Base-by-base conservation (phyloP, 2,113 vertebrate genomes). In the Eulemur macaco region DNA sequence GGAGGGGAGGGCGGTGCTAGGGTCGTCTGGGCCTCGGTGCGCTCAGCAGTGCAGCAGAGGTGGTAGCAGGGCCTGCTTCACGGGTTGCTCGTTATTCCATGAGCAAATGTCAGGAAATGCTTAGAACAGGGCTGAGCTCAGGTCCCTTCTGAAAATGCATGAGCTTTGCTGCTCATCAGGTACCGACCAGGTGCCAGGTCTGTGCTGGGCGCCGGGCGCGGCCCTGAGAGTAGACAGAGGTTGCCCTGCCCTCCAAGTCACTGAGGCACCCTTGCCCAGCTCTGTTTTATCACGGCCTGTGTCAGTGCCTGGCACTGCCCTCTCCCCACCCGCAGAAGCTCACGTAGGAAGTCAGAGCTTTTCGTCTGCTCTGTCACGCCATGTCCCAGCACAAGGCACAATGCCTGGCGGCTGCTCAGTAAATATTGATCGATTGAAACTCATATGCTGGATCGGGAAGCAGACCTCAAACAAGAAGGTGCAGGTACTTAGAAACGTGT, bases 401-500 rank as follows among this genome's bases (percentile, higher is more conserved):
- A 18, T 29, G n/a, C 7, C 20, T 77, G 78, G 69, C 25, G 11
- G 31, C 45, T 21, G 8, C 78, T 93, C 17, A 2, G 63, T 80
- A 98, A 97, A 92, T 90, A 96, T 27, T 95, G 84, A 18, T 21
- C 77, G 31, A 92, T 68, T 29, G 47, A 93, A n/a, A 37, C 64
- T 1, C 64, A 14, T 47, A 5, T 39, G 34, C 52, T 34, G 3
- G 17, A 83, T 45, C 20, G 23, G 47, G 66, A 71, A n/a, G 9
- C 17, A 29, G 78, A 58, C 82, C 37, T 86, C 39, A n/a, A 42
- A 45, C 39, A 56, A 66, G 81, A 80, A 37, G 9, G 15, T 66
- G 29, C 31, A 69, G 42, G 15, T 42, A 17, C 68, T 52, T 54
- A 83, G 85, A 50, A 91, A 58, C 20, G 9, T 52, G 82, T 34